Conservation (phyloP, 1,140 invertebrate genomes). For the Drosophila yakuba region DNA sequence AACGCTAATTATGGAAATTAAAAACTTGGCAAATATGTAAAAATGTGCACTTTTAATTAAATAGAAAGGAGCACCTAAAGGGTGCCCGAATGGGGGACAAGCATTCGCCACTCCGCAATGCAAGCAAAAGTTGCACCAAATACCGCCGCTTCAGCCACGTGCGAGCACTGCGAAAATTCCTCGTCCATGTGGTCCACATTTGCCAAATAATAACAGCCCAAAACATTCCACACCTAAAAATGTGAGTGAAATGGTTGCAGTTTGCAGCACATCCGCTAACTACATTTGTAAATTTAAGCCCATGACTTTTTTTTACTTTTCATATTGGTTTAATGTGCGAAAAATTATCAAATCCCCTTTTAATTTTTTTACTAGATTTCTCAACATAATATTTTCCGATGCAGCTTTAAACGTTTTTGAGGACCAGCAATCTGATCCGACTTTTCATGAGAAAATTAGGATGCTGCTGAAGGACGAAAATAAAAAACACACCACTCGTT, state of each 20-base stretch:
- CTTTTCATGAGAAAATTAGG: background rate
- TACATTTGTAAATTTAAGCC: no score
- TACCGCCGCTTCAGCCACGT: conserved; percentile 63
- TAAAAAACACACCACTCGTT: background rate
- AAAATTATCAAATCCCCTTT: background rate
- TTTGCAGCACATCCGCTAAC: no score
- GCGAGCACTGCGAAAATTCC: conserved; percentile 57
- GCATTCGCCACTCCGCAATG: conserved; percentile 46
- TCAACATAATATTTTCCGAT: background rate
- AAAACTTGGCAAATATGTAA: conserved; percentile 79
- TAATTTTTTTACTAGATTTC: background rate
- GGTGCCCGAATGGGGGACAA: conserved; percentile 16
- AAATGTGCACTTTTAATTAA: conserved; percentile 81
- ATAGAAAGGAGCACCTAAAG: conserved; percentile 55
- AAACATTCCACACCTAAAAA: background rate
- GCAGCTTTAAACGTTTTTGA: background rate
- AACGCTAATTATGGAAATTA: conserved; percentile 82
- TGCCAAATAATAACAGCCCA: background rate
- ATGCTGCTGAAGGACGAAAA: background rate
- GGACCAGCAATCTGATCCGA: background rate
- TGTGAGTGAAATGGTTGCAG: background rate
- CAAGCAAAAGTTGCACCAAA: conserved; percentile 59
- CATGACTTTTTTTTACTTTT: background rate
- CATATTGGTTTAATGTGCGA: background rate
- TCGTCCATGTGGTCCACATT: conserved; percentile 17